Evolutionary conservation across 2,888 invertebrate genomes (phyloP), one percentile per base, ranked within the genome.

Genomic region (Allolobophora icterica): DNA sequence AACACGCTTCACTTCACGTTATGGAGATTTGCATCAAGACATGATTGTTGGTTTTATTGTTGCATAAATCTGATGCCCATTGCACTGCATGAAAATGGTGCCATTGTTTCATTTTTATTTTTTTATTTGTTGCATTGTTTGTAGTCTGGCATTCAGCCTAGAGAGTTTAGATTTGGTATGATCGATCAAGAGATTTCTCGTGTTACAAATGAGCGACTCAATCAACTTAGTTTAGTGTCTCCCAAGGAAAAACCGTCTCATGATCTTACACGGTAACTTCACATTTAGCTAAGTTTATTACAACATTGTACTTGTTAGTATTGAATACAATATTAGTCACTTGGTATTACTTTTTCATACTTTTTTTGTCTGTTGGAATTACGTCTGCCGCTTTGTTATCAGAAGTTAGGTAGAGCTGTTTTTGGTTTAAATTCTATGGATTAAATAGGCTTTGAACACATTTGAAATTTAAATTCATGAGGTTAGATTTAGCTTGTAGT

Each of bases 201-300:
- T 5, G 17, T 91, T 33, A 42, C 91, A 30, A 89, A 89, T 17
- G 89, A 89, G 5, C 33, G 33, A 24, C 45, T 89, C 30, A 45
- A 92, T 84, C 93, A 35, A 38, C 38, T 87, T 34, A 24, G 35
- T 35, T 34, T 24, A 87, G 38, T 35, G 38, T 19, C 34, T 87
- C 38, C 34, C 38, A 34, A 34, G 19, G 87, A 93, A 58, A 92
- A 89, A 17, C 92, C 93, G 35, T 92, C 94, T 38, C 91, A 92
- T 90, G 94, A 94, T 52, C 89, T 94, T n/a, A 92, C 93, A 87
- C 93, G 93, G 94, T 94, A 91, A 92, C 45, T n/a, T 42, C 89
- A 71, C 6, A 15, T 89, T 40, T 89, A 30, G 34, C 33, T 19
- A 8, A 42, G 34, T 89, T 89, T 87, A n/a, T 33, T 33, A 83